Evolutionary conservation across 2,888 invertebrate species (phyloP).

Genomic region (Calameuta filiformis): DNA sequence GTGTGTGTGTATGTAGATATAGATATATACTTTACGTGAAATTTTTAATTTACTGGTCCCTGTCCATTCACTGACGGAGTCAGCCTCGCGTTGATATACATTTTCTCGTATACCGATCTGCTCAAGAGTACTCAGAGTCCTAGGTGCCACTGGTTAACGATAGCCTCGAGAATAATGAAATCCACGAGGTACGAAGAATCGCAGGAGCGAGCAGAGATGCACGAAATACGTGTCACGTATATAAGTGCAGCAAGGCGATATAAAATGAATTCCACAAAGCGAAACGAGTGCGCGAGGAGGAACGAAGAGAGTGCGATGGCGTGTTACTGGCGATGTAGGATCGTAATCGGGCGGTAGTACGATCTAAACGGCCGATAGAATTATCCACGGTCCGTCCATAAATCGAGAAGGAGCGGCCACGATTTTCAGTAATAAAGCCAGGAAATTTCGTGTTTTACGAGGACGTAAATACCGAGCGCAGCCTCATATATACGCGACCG

Average conservation of each 20-base stretch:
- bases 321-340: not conserved
- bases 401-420: slow-evolving; percentile 30
- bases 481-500: not conserved
- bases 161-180: slow-evolving; percentile 31
- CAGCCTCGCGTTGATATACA: too few relatives aligned
- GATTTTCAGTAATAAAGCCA: slow-evolving; percentile 16
- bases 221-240: not conserved
- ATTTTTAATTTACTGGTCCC: too few relatives aligned
- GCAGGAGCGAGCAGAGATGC: not conserved
- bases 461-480: slow-evolving; percentile 12
- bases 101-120: not conserved
- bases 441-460: slow-evolving; percentile 15
- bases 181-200: not conserved
- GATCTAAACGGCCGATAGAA: slow-evolving; percentile 17
- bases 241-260: not conserved
- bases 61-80: too few relatives aligned
- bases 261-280: not conserved
- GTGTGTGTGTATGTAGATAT: too few relatives aligned
- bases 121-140: slow-evolving; percentile 3
- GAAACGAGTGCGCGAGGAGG: not conserved
- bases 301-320: not conserved
- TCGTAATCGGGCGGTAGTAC: not conserved
- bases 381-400: slow-evolving; percentile 27
- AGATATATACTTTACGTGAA: too few relatives aligned
- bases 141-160: slow-evolving; percentile 26